Conservation (phyloP, 1,140 invertebrate genomes). For the Aleiodes sp. region DNA sequence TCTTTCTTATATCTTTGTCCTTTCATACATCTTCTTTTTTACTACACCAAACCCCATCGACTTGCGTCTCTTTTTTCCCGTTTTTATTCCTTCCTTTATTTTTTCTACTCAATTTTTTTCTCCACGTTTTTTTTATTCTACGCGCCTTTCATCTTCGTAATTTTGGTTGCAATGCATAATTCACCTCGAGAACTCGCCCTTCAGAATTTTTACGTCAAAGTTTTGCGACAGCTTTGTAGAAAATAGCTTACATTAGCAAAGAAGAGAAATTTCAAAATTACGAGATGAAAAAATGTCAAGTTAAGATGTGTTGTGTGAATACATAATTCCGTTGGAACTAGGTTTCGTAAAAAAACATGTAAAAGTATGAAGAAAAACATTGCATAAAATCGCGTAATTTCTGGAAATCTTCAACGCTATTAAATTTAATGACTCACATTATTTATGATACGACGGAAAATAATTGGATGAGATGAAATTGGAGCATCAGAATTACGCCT, state of each 20-base stretch:
- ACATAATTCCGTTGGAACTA: not conserved
- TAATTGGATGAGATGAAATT: not conserved
- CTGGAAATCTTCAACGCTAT: not conserved
- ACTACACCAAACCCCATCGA: not conserved
- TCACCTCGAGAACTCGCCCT: not conserved
- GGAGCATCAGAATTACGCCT: not conserved
- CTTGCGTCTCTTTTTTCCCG: not conserved
- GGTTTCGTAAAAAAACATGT: not conserved
- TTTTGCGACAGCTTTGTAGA: not conserved
- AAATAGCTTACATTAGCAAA: not conserved
- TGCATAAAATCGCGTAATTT: not conserved
- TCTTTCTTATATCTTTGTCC: slow-evolving; percentile 7
- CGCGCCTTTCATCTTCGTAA: slow-evolving; percentile 14
- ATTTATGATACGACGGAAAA: not conserved
- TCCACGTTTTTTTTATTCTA: not conserved
- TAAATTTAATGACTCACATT: not conserved
- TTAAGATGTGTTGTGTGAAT: too few species aligned
- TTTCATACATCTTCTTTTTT: not conserved
- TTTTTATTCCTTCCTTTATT: not conserved
- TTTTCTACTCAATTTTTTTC: not conserved
- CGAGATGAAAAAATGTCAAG: not conserved
- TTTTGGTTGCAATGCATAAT: slow-evolving; percentile 2
- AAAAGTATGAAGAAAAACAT: not conserved
- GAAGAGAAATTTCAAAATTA: not conserved
- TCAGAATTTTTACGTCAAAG: not conserved